Conservation (phyloP, 1,140 invertebrate genomes). For the Tachypleus tridentatus region DNA sequence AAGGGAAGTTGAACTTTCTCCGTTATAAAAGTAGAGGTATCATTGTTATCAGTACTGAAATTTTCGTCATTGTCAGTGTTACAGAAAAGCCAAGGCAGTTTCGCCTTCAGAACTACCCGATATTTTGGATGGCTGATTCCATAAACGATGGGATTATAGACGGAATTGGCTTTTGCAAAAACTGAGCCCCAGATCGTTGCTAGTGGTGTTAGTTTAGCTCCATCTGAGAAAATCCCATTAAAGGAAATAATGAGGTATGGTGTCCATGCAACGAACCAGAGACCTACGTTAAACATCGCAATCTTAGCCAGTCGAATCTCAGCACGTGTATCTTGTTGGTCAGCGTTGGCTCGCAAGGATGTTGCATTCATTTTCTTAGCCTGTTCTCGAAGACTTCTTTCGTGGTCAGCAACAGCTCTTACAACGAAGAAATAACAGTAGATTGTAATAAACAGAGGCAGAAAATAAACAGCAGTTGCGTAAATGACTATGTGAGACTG, state of each 20-base stretch:
- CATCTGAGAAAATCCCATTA: conserved; percentile 53
- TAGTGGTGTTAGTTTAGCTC: conserved; percentile 41
- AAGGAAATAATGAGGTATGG: conserved; percentile 66
- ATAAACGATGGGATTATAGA: conserved; percentile 71
- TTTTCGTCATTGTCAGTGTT: conserved; percentile 1
- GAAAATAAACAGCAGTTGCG: conserved; percentile 52
- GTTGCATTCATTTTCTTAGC: conserved; percentile 75
- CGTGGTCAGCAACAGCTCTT: conserved; percentile 63
- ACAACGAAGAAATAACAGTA: conserved; percentile 68
- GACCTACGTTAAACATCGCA: conserved; percentile 61
- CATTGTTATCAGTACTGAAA: background rate
- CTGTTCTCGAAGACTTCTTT: conserved; percentile 67
- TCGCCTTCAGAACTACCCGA: conserved; percentile 51
- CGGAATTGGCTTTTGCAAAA: conserved; percentile 62
- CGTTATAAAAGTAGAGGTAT: conserved; percentile 4
- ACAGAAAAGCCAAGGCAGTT: conserved; percentile 47
- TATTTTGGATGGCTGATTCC: conserved; percentile 73
- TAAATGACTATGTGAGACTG: conserved; percentile 56
- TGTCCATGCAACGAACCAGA: conserved; percentile 76
- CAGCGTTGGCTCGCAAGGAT: conserved; percentile 50
- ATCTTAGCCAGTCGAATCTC: conserved; percentile 66
- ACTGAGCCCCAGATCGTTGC: conserved; percentile 62
- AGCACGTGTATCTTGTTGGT: conserved; percentile 49
- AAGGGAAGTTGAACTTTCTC: too few species aligned
- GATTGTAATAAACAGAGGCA: conserved; percentile 55